Conservation (phyloP, 2,888 invertebrate genomes). For the Ophion obscuratus region DNA sequence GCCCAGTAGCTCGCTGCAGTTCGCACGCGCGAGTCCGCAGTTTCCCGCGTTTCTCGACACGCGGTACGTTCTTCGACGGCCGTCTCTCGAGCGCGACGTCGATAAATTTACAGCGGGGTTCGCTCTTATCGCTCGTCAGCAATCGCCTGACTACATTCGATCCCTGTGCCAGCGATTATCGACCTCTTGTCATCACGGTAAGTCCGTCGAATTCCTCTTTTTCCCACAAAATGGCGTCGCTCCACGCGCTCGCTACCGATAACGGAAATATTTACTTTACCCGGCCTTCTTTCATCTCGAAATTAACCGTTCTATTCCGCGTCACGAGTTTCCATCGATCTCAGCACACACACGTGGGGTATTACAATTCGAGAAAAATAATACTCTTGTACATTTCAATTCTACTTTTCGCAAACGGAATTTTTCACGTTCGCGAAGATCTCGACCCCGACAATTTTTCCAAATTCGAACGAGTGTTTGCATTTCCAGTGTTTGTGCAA, state of each 20-base stretch:
- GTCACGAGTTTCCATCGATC: neutral
- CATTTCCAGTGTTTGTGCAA: neutral
- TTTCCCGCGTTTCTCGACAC: neutral
- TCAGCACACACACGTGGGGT: neutral
- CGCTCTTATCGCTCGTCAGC: conserved; percentile 10
- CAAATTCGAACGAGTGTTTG: neutral
- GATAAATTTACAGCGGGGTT: conserved; percentile 2
- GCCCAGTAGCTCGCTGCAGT: neutral
- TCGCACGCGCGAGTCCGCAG: neutral
- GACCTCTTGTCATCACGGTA: neutral
- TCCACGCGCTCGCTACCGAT: neutral
- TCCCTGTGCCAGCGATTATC: neutral
- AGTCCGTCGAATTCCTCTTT: neutral
- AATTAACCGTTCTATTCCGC: neutral
- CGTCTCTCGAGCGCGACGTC: neutral
- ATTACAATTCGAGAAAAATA: neutral
- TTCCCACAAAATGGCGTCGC: neutral
- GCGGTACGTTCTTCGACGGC: conserved; percentile 1
- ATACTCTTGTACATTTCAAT: neutral
- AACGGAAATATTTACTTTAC: neutral
- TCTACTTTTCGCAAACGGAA: neutral
- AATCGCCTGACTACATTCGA: neutral
- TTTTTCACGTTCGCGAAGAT: too few species aligned
- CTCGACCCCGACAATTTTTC: neutral
- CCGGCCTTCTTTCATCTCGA: neutral